A percentile compares a stretch with the other conserved stretches of the same genome.
These are phyloP conservation scores for Capitulum mitella DNA, from an alignment of 2,888 invertebrate species.

Conservation along the genomic window DNA sequence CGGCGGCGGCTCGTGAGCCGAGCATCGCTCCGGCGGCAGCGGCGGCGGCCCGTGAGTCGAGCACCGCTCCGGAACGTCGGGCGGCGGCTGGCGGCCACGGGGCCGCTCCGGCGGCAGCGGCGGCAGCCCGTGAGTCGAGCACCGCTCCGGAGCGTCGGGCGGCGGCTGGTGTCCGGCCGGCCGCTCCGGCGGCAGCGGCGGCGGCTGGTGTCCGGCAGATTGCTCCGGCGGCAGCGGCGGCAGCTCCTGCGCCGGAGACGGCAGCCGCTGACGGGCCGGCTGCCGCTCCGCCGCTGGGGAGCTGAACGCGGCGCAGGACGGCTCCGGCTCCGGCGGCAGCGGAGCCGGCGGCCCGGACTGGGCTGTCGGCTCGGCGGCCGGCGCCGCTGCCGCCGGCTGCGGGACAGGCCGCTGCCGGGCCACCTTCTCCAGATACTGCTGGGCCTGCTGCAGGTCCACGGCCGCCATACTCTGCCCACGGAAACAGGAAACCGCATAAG, in stretches of 20 bases:
- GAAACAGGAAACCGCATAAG: too few relatives aligned
- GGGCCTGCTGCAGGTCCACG: conserved; percentile 14
- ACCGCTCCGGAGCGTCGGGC: neutral
- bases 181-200: too few relatives aligned
- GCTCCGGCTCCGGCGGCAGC: neutral
- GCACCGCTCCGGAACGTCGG: neutral
- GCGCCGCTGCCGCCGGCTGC: neutral
- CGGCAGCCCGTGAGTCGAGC: conserved; percentile 17
- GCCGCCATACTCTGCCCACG: neutral
- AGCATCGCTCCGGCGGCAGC: neutral
- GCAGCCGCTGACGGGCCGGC: too few relatives aligned
- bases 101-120: neutral
- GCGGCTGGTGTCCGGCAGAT: neutral
- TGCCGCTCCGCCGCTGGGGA: too few relatives aligned
- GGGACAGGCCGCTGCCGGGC: neutral
- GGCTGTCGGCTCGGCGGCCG: too few relatives aligned
- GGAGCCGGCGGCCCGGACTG: neutral
- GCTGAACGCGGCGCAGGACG: too few relatives aligned
- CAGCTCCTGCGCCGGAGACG: neutral
- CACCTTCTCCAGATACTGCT: conserved; percentile 21
- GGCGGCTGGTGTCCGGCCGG: neutral
- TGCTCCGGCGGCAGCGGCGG: neutral
- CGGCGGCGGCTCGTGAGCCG: too few relatives aligned
- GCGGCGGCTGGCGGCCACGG: too few relatives aligned
- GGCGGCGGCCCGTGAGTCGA: neutral